phyloP scores from a whole-genome alignment of 2,797 vertebrate genomes.

The Xerus rutilus region DNA sequence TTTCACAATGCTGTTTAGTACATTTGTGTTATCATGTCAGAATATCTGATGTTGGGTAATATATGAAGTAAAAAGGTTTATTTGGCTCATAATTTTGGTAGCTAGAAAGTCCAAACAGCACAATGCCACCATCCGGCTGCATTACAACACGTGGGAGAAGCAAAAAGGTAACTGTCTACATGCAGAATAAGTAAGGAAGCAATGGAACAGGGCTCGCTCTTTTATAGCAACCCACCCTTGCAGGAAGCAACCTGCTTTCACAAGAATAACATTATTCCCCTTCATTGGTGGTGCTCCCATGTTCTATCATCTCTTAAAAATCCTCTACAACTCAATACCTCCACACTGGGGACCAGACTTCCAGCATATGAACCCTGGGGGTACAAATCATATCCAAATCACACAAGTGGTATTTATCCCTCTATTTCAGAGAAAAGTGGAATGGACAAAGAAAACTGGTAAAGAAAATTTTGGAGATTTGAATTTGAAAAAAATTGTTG shows the following conservation, averaged over 20 bases:
- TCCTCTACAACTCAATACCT: not conserved
- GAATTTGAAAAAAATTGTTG: not conserved
- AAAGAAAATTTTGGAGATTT: not conserved
- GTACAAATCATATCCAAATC: not conserved
- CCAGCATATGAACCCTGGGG: not conserved
- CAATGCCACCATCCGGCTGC: not conserved
- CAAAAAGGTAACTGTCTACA: accelerated
- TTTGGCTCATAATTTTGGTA: not conserved
- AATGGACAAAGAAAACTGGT: constrained; percentile 1
- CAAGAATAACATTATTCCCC: not conserved
- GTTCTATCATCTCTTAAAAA: not conserved
- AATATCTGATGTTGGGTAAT: not conserved
- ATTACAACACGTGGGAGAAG: too few relatives aligned
- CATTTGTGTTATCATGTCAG: not conserved
- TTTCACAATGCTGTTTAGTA: not conserved
- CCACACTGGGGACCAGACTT: not conserved
- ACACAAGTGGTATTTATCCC: not conserved
- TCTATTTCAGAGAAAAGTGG: not conserved
- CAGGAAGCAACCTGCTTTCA: not conserved
- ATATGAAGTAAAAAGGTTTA: not conserved
- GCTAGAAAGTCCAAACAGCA: not conserved
- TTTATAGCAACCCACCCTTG: not conserved
- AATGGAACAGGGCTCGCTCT: not conserved
- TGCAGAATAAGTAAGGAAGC: not conserved
- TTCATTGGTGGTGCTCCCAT: too few relatives aligned